Evolutionary conservation across 2,113 vertebrate genomes (phyloP), one percentile per base, ranked within the genome.

Genomic region (Solenodon paradoxus): DNA sequence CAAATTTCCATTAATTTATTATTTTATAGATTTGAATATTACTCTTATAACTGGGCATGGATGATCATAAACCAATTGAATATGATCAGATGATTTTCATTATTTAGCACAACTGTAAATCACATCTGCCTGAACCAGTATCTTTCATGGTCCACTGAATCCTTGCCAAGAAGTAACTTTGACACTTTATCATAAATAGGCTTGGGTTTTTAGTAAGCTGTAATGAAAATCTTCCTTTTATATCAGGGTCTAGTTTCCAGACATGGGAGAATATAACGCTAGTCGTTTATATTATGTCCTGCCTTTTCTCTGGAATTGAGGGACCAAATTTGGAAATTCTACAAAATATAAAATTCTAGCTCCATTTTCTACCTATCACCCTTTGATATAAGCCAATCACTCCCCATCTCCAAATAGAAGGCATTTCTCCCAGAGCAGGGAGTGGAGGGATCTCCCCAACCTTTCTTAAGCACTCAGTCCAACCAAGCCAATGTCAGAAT

Each of bases 271-370:
- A 77, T 64, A 47, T 15, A 32, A 7, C 9, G 55, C 57, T 51
- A 11, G 64, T 24, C 40, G 20, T 79, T 11, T 84, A 7, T 87
- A 1, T 77, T 80, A 32, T 78, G 22, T 8, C 49, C 19, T 90
- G 1, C 32, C n/a, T 87, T 85, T 95, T 81, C 38, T 68, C 69
- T 94, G 15, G 68, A 92, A 79, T 85, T 94, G 66, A 96, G 38
- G 17, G 42, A 20, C 42, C 51, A 3, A 78, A 35, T 69, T 92
- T 89, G 59, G 19, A 83, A 88, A 71, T 57, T 80, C 61, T 95
- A 78, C 30, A 82, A 89, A 94, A 59, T 61, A 35, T 35, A 79
- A 61, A 92, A 74, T n/a, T 80, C 26, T 69, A 28, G 26, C 47
- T 55, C 64, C 49, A 10, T 57, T 92, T 80, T 49, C 24, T 68